Evolutionary conservation across 2,797 vertebrate species (phyloP).

Genomic region (Mus spretus): DNA sequence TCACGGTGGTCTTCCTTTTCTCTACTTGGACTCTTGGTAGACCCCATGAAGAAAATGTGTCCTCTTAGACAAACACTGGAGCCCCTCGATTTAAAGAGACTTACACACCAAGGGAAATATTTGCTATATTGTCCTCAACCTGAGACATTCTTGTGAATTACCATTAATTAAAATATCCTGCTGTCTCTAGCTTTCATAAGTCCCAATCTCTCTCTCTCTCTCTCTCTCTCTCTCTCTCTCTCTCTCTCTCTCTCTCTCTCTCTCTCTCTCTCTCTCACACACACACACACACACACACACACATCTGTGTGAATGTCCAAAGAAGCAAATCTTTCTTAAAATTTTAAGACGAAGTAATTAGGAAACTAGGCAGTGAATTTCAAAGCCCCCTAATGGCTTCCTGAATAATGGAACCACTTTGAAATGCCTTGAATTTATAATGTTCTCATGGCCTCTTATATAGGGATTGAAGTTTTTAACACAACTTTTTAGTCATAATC

Average conservation of each 20-base stretch:
- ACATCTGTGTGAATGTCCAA: slow-evolving; percentile 69
- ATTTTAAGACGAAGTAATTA: slow-evolving; percentile 79
- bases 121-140: slow-evolving; percentile 29
- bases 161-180: neutral
- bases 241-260: slow-evolving; percentile 11
- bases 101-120: slow-evolving; percentile 9
- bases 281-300: too few relatives aligned
- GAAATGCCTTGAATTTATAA: slow-evolving; percentile 74
- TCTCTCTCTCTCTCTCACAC: too few relatives aligned
- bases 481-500: slow-evolving; percentile 37
- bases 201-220: slow-evolving; percentile 30
- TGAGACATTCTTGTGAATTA: slow-evolving; percentile 31
- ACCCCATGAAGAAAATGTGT: neutral
- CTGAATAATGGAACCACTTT: slow-evolving; percentile 76
- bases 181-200: neutral
- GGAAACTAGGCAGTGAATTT: slow-evolving; percentile 79
- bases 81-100: neutral
- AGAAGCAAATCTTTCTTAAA: slow-evolving; percentile 66
- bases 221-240: too few relatives aligned
- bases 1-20: neutral
- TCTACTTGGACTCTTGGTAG: slow-evolving; percentile 17
- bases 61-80: neutral
- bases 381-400: slow-evolving; percentile 77
- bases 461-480: slow-evolving; percentile 69
- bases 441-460: slow-evolving; percentile 73